Base-by-base conservation (phyloP, 2,888 invertebrate genomes). In the Beris chalybata region DNA sequence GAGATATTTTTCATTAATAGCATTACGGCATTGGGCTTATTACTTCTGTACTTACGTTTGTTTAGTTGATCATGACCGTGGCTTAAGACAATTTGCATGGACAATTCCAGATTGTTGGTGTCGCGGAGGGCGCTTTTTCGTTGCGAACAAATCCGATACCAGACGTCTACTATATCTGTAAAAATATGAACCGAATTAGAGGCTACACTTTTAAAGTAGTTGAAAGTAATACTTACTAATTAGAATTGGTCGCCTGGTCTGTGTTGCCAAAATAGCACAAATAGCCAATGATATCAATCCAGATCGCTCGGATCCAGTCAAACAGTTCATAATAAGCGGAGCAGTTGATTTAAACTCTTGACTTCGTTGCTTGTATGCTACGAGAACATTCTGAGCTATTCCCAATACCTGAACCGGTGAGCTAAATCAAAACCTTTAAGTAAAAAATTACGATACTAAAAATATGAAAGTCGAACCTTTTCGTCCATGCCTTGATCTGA, bases 11-110 rank as follows among this genome's bases (percentile, higher is more conserved):
- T 1, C n/a, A 13, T 38, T 11, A 56, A 38, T 38, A 30, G n/a
- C 5, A 3, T 15, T 38, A 29, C 11, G 32, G 9, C 9, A 44
- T 22, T 5, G 22, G 22, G 22, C 6, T 15, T 3, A 48, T 15
- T 12, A 45, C 45, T 12, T 15, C n/a, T 15, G 5, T 44, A 15
- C 74, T 71, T 73, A 81, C 81, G 76, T 72, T 80, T 80, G 69
- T 81, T 81, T 13, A 81, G 74, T 64, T 80, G 76, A 71, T 80
- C 76, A 70, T 81, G 80, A 4, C 78, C 80, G 72, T 80, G 76
- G 65, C 74, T 76, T 15, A 81, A 69, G 0, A 80, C 77, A 64
- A 81, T 77, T 72, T 81, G 79, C 75, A 80, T 76, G 1, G 81
- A 79, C 65, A 80, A 76, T 65, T 81, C 77, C 64, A 81, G 71